Base-by-base conservation (phyloP, 2,888 invertebrate species). In the Drosophila antonietae region DNA sequence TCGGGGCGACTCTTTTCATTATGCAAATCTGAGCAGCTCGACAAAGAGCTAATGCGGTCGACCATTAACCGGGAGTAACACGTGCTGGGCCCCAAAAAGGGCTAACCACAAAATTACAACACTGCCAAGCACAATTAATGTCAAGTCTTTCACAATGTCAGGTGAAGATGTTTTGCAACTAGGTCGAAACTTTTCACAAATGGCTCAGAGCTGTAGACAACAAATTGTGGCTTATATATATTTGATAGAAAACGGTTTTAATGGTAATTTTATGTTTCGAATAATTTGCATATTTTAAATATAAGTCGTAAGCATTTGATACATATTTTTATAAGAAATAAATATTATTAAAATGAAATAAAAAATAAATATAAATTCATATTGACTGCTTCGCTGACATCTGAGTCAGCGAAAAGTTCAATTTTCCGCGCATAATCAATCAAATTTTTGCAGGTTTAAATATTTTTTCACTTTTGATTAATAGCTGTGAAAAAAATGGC, bases 31-130 rank as follows among this genome's bases (percentile, higher is more conserved):
- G 43, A 44, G 28, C 62, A 58, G 49, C 57, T 44, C 64, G 20
- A 53, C 57, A 56, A 57, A 33, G 41, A 61, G 74, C 78, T 78
- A 78, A 73, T 76, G 47, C 73, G 59, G 10, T 61, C 64, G 62
- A 35, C 35, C 56, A 49, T 63, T 60, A 73, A 58, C 20, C 41
- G 59, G 20, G 55, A 55, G 44, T 43, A 64, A 78, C 73, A 78
- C 64, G 73, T 73, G 75, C 55, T 15, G 20, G 23, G 31, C 57
- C 64, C 61, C 64, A 39, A 73, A 76, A 75, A 47, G 65, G 75
- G 44, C 53, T 51, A 58, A 37, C 59, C 39, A 8, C 61, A 35
- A 68, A 59, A 51, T 52, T 73, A 46, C 52, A 62, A 41, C 18
- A 51, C 35, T 64, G 61, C 58, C 39, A 18, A 68, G 68, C 61